These are phyloP conservation scores for Vanessa tameamea DNA, from an alignment of 1,140 invertebrate species.

Conservation along the genomic window DNA sequence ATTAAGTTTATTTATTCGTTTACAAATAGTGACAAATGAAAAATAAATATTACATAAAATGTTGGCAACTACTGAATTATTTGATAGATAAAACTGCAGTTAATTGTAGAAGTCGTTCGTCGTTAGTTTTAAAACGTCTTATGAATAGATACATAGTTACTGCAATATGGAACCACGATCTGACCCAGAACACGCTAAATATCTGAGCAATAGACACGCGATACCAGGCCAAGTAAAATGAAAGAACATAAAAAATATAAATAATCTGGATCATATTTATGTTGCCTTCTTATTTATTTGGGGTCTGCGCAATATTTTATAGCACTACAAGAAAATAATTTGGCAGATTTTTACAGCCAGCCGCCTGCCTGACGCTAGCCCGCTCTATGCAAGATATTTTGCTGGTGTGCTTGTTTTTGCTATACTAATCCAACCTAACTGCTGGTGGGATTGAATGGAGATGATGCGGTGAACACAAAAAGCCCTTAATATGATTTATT, in stretches of 20 bases:
- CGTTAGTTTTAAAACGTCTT: slow-evolving; percentile 3
- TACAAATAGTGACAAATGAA: slow-evolving; percentile 13
- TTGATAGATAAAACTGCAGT: not conserved
- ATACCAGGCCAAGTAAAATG: slow-evolving; percentile 6
- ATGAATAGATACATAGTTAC: slow-evolving; percentile 2
- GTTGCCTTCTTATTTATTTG: no score
- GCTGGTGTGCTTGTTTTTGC: no score
- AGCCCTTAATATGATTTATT: no score
- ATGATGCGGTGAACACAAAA: no score
- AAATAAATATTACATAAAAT: not conserved
- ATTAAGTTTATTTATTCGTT: slow-evolving; percentile 8
- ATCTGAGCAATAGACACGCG: slow-evolving; percentile 11
- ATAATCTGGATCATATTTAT: no score
- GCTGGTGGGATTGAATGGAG: no score
- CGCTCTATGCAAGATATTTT: no score
- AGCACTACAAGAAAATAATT: no score
- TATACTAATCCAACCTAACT: no score
- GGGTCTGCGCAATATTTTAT: no score
- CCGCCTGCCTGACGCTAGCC: no score
- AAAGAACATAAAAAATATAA: not conserved
- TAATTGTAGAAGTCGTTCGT: not conserved
- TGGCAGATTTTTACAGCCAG: no score
- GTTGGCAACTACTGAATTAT: not conserved
- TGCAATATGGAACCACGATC: slow-evolving; percentile 19
- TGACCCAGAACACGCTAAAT: slow-evolving; percentile 18